phyloP scores from a whole-genome alignment of 2,888 invertebrate species.

The Timema cristinae region DNA sequence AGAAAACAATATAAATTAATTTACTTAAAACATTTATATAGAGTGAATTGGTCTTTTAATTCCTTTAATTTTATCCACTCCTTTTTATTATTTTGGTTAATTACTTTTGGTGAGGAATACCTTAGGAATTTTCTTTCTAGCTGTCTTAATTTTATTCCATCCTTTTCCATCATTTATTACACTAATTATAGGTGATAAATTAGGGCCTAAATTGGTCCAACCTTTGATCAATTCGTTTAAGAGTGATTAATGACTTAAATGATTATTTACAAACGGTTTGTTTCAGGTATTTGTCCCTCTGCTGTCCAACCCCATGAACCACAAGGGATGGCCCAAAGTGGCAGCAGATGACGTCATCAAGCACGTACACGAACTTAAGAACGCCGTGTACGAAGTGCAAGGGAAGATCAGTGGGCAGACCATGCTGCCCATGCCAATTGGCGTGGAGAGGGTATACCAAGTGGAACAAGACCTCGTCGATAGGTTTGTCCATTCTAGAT shows the following conservation, averaged over 20 bases:
- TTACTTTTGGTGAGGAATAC: too few species aligned
- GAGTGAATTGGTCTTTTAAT: too few species aligned
- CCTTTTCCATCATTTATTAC: too few species aligned
- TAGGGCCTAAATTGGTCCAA: too few species aligned
- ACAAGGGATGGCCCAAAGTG: constrained; percentile 68
- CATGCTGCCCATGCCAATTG: constrained; percentile 79
- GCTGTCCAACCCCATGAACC: constrained; percentile 65
- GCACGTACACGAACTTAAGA: constrained; percentile 65
- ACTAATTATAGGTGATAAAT: too few species aligned
- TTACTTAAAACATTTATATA: too few species aligned
- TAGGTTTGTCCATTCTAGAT: constrained; percentile 39
- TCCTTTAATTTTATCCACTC: too few species aligned
- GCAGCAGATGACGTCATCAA: constrained; percentile 66
- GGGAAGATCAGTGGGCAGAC: constrained; percentile 85
- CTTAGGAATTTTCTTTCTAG: too few species aligned
- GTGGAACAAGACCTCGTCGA: constrained; percentile 51
- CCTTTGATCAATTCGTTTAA: not conserved
- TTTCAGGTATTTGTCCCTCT: constrained; percentile 63
- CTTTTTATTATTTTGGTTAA: too few species aligned
- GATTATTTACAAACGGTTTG: not conserved
- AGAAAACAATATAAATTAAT: too few species aligned
- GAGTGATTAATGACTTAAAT: not conserved
- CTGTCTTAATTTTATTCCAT: too few species aligned
- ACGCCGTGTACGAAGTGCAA: constrained; percentile 66
- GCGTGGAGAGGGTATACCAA: constrained; percentile 63